Conservation (phyloP, 92 coral and sea anemone genomes). For the Parazoanthus swiftii region DNA sequence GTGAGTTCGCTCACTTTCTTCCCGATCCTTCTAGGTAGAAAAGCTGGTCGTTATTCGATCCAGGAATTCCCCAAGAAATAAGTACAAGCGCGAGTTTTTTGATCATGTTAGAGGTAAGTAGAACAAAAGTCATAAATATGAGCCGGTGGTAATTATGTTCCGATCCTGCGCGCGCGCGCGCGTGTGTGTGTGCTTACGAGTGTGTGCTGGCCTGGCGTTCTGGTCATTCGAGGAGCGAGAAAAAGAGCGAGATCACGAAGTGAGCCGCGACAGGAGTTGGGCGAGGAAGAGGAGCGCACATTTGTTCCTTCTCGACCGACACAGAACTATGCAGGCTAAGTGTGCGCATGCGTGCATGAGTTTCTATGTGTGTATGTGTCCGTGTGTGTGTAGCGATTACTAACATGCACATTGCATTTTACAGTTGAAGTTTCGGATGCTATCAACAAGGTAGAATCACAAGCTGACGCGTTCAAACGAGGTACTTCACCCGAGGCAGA, state of each 20-base stretch:
- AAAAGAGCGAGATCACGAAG: no score
- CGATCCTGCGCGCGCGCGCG: no score
- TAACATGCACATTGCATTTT: constrained; percentile 4
- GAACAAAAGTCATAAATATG: neutral
- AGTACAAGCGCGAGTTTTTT: constrained; percentile 19
- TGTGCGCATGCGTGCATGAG: no score
- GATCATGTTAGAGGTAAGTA: constrained; percentile 18
- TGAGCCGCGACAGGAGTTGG: no score
- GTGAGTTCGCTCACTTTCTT: neutral
- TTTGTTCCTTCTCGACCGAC: no score
- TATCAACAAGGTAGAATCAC: constrained; percentile 1
- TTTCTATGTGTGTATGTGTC: neutral
- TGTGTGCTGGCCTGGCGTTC: no score
- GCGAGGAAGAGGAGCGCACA: no score
- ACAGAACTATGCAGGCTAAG: no score
- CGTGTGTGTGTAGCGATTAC: neutral
- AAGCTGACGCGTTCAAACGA: constrained; percentile 11
- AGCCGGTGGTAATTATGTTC: neutral
- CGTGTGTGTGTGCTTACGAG: no score
- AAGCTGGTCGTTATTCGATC: constrained; percentile 13
- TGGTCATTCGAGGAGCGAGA: no score
- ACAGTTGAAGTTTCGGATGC: constrained; percentile 10
- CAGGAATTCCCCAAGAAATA: neutral
- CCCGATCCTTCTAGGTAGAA: constrained; percentile 2
- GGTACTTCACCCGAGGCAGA: constrained; percentile 20